These are phyloP conservation scores for Holocentrus rufus DNA, from an alignment of 2,797 vertebrate genomes.

Conservation along the genomic window DNA sequence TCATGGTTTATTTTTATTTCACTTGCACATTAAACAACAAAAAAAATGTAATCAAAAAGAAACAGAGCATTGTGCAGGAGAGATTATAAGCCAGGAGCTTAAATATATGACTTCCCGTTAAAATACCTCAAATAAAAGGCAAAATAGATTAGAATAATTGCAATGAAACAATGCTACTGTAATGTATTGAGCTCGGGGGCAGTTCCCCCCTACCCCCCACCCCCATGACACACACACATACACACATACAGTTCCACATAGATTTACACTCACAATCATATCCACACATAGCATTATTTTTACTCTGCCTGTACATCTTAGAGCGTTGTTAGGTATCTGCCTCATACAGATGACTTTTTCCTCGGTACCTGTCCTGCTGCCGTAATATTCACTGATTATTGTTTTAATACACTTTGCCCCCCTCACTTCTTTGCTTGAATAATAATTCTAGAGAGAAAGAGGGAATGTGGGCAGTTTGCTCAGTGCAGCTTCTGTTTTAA, in stretches of 20 bases:
- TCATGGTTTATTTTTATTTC: conserved; percentile 43
- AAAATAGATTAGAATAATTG: conserved; percentile 28
- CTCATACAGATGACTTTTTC: not conserved
- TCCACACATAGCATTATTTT: not conserved
- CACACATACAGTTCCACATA: not conserved
- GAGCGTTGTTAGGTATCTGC: not conserved
- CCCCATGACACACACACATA: not conserved
- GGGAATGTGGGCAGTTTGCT: too few relatives aligned
- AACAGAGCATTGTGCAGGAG: conserved; percentile 26
- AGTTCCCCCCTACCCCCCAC: not conserved
- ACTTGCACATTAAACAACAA: conserved; percentile 59
- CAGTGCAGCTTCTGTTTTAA: not conserved
- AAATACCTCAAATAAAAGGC: conserved; percentile 52
- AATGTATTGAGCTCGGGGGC: conserved; percentile 30
- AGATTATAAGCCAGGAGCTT: conserved; percentile 25
- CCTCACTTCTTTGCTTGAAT: not conserved
- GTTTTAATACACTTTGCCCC: not conserved
- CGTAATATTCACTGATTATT: not conserved
- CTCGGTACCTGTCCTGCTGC: not conserved
- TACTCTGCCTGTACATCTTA: not conserved
- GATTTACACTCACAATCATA: not conserved
- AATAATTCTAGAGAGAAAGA: too few relatives aligned
- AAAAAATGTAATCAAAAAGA: conserved; percentile 35
- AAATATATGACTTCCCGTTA: conserved; percentile 28
- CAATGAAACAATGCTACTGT: conserved; percentile 31